phyloP scores from a whole-genome alignment of 2,113 vertebrate species.

The Callospermophilus lateralis region DNA sequence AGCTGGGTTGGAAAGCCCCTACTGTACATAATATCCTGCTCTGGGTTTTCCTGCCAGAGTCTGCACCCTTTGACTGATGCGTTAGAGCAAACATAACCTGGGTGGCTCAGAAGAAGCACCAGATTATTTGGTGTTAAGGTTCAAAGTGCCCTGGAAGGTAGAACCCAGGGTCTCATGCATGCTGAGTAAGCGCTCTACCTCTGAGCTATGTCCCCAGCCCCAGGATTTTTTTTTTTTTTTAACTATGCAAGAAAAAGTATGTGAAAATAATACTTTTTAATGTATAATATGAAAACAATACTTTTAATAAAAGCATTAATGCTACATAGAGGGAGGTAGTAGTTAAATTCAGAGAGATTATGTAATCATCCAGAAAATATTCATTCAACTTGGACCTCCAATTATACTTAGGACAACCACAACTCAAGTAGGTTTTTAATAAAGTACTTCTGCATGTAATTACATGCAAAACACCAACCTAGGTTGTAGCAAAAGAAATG shows the following conservation, averaged over 20 bases:
- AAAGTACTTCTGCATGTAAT: background rate
- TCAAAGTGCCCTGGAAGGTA: background rate
- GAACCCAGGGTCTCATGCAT: background rate
- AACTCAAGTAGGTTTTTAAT: background rate
- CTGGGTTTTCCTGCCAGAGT: background rate
- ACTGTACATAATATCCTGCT: constrained; percentile 9
- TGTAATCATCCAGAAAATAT: background rate
- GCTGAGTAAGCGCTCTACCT: no score
- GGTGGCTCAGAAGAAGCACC: background rate
- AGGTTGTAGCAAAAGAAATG: background rate
- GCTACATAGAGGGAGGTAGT: background rate
- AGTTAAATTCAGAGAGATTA: background rate
- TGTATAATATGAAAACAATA: background rate
- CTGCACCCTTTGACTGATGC: background rate
- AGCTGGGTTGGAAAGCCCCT: constrained; percentile 66
- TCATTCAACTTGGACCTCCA: background rate
- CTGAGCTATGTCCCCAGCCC: background rate
- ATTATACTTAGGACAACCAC: no score
- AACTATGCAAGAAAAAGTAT: background rate
- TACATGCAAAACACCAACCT: background rate
- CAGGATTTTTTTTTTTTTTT: constrained; percentile 6
- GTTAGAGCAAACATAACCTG: background rate
- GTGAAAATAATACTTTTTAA: background rate
- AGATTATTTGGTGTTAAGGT: background rate
- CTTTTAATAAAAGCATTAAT: background rate